These are phyloP conservation scores for Apogon talboti DNA, from an alignment of 2,797 vertebrate genomes.

Conservation along the genomic window DNA sequence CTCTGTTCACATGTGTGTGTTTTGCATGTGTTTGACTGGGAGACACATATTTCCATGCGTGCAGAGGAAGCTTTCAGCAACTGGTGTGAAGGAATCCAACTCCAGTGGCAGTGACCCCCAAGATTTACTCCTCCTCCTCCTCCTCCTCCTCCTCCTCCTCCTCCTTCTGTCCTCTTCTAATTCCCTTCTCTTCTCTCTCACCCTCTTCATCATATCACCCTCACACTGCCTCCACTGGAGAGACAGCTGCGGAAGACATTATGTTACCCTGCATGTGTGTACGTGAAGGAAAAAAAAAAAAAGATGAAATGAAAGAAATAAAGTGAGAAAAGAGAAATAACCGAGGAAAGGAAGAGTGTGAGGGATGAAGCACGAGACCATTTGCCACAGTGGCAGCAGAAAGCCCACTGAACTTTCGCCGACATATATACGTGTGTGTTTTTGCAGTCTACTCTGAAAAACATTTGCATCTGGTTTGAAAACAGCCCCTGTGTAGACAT, in stretches of 20 bases:
- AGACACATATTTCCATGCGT: conserved; percentile 50
- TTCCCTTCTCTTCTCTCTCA: conserved; percentile 54
- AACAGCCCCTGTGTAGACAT: conserved; percentile 40
- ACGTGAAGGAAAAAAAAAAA: conserved; percentile 15
- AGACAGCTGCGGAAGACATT: conserved; percentile 80
- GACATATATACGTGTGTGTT: conserved; percentile 28
- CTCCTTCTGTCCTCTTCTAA: conserved; percentile 12
- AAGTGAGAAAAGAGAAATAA: conserved; percentile 25
- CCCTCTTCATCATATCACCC: conserved; percentile 67
- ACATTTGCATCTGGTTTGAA: conserved; percentile 63
- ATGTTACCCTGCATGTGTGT: conserved; percentile 46
- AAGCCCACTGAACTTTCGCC: conserved; percentile 50
- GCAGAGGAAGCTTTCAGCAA: conserved; percentile 61
- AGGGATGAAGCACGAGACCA: conserved; percentile 30
- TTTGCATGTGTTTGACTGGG: conserved; percentile 8
- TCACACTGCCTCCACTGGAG: conserved; percentile 46
- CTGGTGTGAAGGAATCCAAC: conserved; percentile 77
- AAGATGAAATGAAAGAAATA: conserved; percentile 27
- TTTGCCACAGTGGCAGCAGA: conserved; percentile 54
- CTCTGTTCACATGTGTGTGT: conserved; percentile 30
- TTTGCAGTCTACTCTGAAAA: conserved; percentile 31
- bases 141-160: conserved; percentile 7
- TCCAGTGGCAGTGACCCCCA: conserved; percentile 57
- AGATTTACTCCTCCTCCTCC: conserved; percentile 29
- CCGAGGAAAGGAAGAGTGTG: conserved; percentile 30